Evolutionary conservation across 1,140 invertebrate genomes (phyloP), one percentile per base, ranked within the genome.

Genomic region (Onthophagus taurus): DNA sequence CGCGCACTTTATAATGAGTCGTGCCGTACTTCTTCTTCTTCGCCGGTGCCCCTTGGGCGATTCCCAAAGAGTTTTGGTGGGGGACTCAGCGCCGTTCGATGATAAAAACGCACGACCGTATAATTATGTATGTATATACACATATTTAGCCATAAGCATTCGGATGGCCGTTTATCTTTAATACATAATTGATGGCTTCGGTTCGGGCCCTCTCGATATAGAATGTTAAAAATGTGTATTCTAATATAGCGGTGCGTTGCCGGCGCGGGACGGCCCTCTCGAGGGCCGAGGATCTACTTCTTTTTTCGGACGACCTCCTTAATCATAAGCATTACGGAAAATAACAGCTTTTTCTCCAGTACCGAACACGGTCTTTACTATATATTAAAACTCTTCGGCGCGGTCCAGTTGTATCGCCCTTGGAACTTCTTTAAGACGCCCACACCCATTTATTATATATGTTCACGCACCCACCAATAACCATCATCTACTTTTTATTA

Each of bases 101-200:
- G n/a, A n/a, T 63, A 62, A 64, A 63, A 49, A 60, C 55, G 53
- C 37, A 48, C 48, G 49, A 61, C 58, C 54, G 59, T 64, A 64
- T 64, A 64, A 64, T 64, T 64, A 64, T 61, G 60, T 61, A 61
- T 64, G 58, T 64, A 58, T 60, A 61, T 60, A 58, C 54, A 61
- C 56, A 59, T 54, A 59, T 62, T 61, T 63, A 61, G 62, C 62
- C 62, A 64, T 61, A 58, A 64, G 62, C 62, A 62, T 56, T 64
- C 50, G 43, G 59, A 59, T 52, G 56, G 59, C 55, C 59, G 60
- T 64, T 64, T 63, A 64, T 64, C 60, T 64, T 64, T 61, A 62
- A 64, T 60, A 61, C 57, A 64, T 64, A 64, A 64, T 64, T 64
- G 62, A 64, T 64, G 59, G 60, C 60, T 63, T 52, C 53, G 52